Evolutionary conservation across 2,113 vertebrate species (phyloP), one percentile per base, ranked within the genome.

Genomic region (Scatophagus argus): DNA sequence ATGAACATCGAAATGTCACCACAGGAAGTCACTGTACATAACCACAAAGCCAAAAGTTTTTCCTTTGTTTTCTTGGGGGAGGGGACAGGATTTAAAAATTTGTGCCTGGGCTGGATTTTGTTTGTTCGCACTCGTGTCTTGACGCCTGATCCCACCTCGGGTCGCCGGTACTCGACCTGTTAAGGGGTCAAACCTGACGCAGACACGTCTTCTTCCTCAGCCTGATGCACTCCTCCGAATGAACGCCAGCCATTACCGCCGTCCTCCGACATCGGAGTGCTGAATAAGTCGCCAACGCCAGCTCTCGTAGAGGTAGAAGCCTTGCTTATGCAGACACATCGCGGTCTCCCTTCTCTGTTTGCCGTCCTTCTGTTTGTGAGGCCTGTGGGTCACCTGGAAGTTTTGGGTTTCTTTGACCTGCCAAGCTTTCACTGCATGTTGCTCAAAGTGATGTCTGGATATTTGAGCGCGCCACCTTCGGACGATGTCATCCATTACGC

Each of bases 1-100:
- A 65, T 10, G 66, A 74, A 86, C 81, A 34, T 32, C 41, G 47
- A 17, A 58, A 41, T 39, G 58, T 73, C 66, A 74, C 74, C 74
- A 25, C 76, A 61, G 68, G 70, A 79, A 63, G 41, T 66, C 79
- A 58, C 81, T 92, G 87, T 91, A 93, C 62, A 90, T 77, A 83
- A 85, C 71, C 82, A 84, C 89, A 43, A 85, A 81, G 83, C 89
- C 85, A 87, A 87, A 88, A 19, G 31, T 79, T 74, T 74, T 19
- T 44, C 3, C 65, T 32, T 60, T 41, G 21, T 36, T 39, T 31
- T 51, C 31, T 23, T 67, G 3, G 34, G 59, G 67, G 38, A 27
- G 44, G 71, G 63, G 75, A 54, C 34, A 47, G 78, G 83, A 41
- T 75, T 78, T 63, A 46, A 39, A 63, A n/a, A 23, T 29, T 79